A percentile compares a stretch with the other conserved stretches of the same genome.
These are phyloP conservation scores for Oryzaephilus surinamensis DNA, from an alignment of 1,140 invertebrate species.

Conservation along the genomic window DNA sequence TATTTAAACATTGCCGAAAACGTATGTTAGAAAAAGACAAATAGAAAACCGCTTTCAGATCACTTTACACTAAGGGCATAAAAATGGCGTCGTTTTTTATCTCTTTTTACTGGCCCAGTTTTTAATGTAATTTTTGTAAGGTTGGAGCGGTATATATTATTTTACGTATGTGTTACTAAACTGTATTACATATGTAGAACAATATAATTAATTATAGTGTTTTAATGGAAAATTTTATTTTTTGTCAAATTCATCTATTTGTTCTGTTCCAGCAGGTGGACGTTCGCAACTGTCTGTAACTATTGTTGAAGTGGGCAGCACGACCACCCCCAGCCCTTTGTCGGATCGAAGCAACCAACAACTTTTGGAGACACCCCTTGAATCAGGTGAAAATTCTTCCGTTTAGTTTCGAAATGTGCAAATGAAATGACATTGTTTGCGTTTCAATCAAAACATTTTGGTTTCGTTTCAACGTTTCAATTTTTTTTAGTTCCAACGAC, in stretches of 20 bases:
- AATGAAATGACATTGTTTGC: neutral
- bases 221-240: too few relatives aligned
- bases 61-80: too few relatives aligned
- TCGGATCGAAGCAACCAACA: slow-evolving; percentile 29
- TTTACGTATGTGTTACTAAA: too few relatives aligned
- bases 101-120: too few relatives aligned
- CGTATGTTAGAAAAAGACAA: too few relatives aligned
- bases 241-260: slow-evolving; percentile 1
- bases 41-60: too few relatives aligned
- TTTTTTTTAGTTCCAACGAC: slow-evolving; percentile 8
- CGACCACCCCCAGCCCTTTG: slow-evolving; percentile 26
- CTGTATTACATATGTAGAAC: neutral
- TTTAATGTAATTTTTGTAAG: too few relatives aligned
- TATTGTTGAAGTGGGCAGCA: slow-evolving; percentile 28
- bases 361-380: slow-evolving; percentile 29
- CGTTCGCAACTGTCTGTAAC: slow-evolving; percentile 32
- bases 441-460: neutral
- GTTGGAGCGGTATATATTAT: too few relatives aligned
- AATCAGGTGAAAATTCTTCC: too few relatives aligned
- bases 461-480: neutral
- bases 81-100: too few relatives aligned
- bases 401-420: slow-evolving; percentile 1
- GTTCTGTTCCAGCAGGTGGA: slow-evolving; percentile 18
- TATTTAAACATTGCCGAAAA: too few relatives aligned
- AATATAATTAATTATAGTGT: neutral